Evolutionary conservation across 1,140 invertebrate genomes (phyloP), one percentile per base, ranked within the genome.

Genomic region (Panagrolaimus sp.): DNA sequence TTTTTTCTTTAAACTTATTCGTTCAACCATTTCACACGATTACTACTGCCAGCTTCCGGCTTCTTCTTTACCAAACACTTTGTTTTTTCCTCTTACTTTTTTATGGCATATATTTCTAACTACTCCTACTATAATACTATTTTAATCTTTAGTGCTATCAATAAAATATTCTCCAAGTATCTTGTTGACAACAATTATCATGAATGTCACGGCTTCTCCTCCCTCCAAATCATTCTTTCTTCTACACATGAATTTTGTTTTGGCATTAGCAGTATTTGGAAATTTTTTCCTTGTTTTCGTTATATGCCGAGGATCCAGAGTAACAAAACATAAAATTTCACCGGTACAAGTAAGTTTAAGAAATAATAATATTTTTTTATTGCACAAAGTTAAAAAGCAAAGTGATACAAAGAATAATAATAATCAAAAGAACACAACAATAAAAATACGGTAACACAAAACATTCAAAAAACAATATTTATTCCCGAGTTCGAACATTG

Each of bases 251-350:
- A 57, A 13, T 57, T 4, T 73, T 0, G 68, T 77, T 9, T 78
- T 80, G 76, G 43, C 66, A 3, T 65, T 79, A 13, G 76, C 78
- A 11, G 57, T 81, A 23, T 47, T 77, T n/a, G 78, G 78, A 1
- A 80, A 80, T 53, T 51, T 80, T 11, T 72, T 80, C 42, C 74
- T 80, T 7, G 65, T 79, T 3, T 74, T 80, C 44, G 78, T 80
- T 8, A 81, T 80, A 57, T 63, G 73, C 13, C 63, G 79, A 13
- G 78, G 79, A 23, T 79, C 78, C 44, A 46, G 62, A 11, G 68
- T 76, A 16, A 63, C 71, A 11, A 72, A 71, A 61, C 62, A 72
- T n/a, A 71, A 73, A 31, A 74, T 77, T 16, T 81, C 79, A 11
- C 78, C 78, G 5, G 78, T 80, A 13, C 78, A 80, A 68, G 78